Conservation (phyloP, 2,888 invertebrate genomes). For the Homarus gammarus region DNA sequence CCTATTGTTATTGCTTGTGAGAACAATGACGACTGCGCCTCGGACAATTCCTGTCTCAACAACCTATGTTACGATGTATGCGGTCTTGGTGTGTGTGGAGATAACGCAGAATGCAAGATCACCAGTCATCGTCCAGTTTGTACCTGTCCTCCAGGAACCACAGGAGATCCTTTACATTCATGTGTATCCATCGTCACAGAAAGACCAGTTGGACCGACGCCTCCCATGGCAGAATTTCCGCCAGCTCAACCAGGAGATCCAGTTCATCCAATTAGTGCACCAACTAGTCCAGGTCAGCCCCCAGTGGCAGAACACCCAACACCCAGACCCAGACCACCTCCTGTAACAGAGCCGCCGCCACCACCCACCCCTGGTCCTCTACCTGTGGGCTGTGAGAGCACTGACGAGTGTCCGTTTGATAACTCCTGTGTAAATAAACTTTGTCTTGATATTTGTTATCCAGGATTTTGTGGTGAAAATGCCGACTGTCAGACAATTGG, state of each 20-base stretch:
- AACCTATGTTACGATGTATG: constrained; percentile 72
- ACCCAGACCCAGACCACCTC: constrained; percentile 26
- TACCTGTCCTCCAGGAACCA: constrained; percentile 76
- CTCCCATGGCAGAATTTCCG: constrained; percentile 46
- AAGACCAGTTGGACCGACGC: constrained; percentile 11
- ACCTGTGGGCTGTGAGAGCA: constrained; percentile 77
- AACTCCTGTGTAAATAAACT: constrained; percentile 78
- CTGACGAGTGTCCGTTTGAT: constrained; percentile 78
- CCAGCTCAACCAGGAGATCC: constrained; percentile 16
- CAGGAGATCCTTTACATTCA: constrained; percentile 64
- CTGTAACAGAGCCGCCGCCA: constrained; percentile 21
- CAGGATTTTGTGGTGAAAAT: constrained; percentile 90
- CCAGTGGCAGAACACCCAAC: constrained; percentile 47
- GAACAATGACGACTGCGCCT: constrained; percentile 71
- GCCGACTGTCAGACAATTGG: constrained; percentile 84
- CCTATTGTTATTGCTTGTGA: constrained; percentile 56
- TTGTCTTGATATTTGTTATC: constrained; percentile 81
- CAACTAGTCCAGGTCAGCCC: constrained; percentile 39
- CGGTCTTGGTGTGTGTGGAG: constrained; percentile 65
- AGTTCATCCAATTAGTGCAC: constrained; percentile 46
- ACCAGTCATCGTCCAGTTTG: constrained; percentile 76
- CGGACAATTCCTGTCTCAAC: constrained; percentile 69
- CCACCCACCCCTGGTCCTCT: constrained; percentile 36
- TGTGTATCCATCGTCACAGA: constrained; percentile 46
- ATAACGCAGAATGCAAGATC: constrained; percentile 74